phyloP scores from a whole-genome alignment of 2,888 invertebrate species.

The Cerastoderma edule region DNA sequence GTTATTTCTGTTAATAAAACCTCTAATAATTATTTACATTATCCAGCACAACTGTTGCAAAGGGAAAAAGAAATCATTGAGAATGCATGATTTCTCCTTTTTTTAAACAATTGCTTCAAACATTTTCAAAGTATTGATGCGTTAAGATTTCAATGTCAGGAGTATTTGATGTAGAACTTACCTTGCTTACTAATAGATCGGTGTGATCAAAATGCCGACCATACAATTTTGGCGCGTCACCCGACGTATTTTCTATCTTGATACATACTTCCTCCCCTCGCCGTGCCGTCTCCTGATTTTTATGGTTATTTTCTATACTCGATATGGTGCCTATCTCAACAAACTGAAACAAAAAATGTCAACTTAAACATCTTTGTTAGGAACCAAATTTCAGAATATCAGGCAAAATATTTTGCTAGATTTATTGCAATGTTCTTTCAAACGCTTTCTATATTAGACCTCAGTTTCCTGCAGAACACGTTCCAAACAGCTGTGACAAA shows the following conservation, averaged over 20 bases:
- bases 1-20: no score
- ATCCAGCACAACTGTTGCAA: neutral
- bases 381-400: neutral
- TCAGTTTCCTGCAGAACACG: neutral
- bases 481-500: conserved; percentile 2
- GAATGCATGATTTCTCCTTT: no score
- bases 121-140: neutral
- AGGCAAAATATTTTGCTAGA: neutral
- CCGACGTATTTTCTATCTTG: conserved; percentile 98
- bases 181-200: conserved; percentile 95
- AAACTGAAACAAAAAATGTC: conserved; percentile 89
- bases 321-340: conserved; percentile 97
- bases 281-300: conserved; percentile 95
- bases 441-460: neutral
- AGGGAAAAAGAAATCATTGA: neutral
- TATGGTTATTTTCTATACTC: conserved; percentile 98
- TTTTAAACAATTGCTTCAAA: neutral
- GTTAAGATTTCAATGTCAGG: neutral
- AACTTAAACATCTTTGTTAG: neutral
- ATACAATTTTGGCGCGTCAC: conserved; percentile 99
- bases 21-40: no score
- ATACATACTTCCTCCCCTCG: conserved; percentile 89
- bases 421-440: neutral
- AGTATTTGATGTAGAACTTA: conserved; percentile 63
- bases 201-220: conserved; percentile 99